These are phyloP conservation scores for Desoria tigrina DNA, from an alignment of 2,888 invertebrate genomes.

Conservation along the genomic window DNA sequence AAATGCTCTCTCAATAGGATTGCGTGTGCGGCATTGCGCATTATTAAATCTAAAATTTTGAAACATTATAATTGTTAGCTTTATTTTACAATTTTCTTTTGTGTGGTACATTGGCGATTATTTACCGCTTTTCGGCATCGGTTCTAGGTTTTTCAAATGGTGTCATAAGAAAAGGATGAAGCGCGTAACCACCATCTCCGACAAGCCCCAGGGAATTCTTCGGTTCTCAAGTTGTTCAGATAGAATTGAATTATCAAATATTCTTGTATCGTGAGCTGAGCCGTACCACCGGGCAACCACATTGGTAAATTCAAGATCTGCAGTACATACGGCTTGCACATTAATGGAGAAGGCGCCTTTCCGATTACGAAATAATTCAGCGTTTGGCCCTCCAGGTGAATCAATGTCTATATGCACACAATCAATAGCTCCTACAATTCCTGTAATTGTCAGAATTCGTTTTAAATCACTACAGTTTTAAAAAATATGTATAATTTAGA, in stretches of 20 bases:
- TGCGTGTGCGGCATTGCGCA: background rate
- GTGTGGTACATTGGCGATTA: slow-evolving; percentile 19
- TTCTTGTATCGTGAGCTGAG: slow-evolving; percentile 30
- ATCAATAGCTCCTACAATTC: slow-evolving; percentile 30
- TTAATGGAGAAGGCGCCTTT: slow-evolving; percentile 35
- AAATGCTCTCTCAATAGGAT: slow-evolving; percentile 23
- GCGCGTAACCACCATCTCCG: slow-evolving; percentile 30
- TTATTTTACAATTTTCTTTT: background rate
- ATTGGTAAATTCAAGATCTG: slow-evolving; percentile 25
- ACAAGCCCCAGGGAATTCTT: slow-evolving; percentile 14
- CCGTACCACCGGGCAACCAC: slow-evolving; percentile 34
- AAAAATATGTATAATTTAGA: no score
- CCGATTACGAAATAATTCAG: no score
- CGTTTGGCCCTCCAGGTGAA: no score
- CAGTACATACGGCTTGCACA: slow-evolving; percentile 34
- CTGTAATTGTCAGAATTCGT: background rate
- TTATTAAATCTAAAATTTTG: slow-evolving; percentile 4
- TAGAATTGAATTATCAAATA: slow-evolving; percentile 35
- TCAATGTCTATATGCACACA: slow-evolving; percentile 27
- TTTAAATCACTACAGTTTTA: no score
- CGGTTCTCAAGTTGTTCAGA: background rate
- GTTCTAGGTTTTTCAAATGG: slow-evolving; percentile 13
- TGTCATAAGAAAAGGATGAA: slow-evolving; percentile 23
- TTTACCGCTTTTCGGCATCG: slow-evolving; percentile 5
- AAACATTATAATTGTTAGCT: background rate